Percentiles rank a stretch among this genome's conserved stretches.
These are phyloP conservation scores for Phasia obesa DNA, from an alignment of 2,888 invertebrate genomes.

Conservation along the genomic window DNA sequence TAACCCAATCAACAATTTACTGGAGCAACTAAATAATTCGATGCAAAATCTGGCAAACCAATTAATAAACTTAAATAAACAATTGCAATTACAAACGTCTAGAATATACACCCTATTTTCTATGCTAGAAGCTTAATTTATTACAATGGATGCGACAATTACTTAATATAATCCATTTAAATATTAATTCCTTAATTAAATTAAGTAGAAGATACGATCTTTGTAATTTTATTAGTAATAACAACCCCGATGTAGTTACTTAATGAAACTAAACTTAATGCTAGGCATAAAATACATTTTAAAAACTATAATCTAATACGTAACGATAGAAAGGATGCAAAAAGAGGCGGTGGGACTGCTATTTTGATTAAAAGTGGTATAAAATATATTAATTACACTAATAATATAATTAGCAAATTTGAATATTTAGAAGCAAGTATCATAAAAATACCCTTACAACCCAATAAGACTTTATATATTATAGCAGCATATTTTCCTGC, in stretches of 20 bases:
- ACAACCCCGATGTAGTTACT: slow-evolving; percentile 14
- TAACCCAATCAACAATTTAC: slow-evolving; percentile 5
- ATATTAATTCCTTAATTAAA: slow-evolving; percentile 9
- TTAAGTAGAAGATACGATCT: slow-evolving; percentile 9
- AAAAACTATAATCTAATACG: background rate
- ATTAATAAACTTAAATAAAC: too few relatives aligned
- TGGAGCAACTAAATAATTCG: background rate
- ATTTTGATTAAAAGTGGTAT: slow-evolving; percentile 1
- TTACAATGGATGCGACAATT: background rate
- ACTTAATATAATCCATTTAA: slow-evolving; percentile 8
- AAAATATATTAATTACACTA: background rate
- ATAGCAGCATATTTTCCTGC: background rate
- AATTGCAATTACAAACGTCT: too few relatives aligned
- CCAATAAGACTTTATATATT: background rate
- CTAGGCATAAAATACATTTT: slow-evolving; percentile 11
- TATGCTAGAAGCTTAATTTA: background rate
- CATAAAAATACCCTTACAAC: background rate
- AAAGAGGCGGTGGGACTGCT: slow-evolving; percentile 12
- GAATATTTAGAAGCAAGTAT: background rate
- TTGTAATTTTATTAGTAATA: background rate
- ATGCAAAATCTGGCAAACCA: slow-evolving; percentile 6
- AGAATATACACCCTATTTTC: too few relatives aligned
- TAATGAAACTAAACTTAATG: slow-evolving; percentile 31
- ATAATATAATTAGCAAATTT: slow-evolving; percentile 1
- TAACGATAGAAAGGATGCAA: slow-evolving; percentile 10